phyloP scores from a whole-genome alignment of 1,140 invertebrate species.

The Drosophila elegans region DNA sequence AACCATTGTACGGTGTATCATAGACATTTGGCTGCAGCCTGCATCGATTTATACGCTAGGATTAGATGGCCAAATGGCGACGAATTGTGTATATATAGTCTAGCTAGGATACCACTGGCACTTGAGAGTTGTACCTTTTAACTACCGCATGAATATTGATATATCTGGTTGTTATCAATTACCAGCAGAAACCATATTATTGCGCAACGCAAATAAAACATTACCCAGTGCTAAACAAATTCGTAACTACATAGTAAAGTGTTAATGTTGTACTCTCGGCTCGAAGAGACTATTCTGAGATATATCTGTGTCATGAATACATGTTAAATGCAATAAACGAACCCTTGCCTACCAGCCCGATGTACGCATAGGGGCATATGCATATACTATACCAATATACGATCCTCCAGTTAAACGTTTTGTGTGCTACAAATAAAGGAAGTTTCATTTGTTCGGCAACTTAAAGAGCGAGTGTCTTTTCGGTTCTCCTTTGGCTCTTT shows the following conservation, averaged over 20 bases:
- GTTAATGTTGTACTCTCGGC: slow-evolving; percentile 58
- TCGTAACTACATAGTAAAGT: slow-evolving; percentile 32
- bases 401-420: slow-evolving; percentile 64
- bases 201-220: slow-evolving; percentile 58
- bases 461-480: slow-evolving; percentile 15
- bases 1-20: slow-evolving; percentile 18
- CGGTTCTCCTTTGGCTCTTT: background rate
- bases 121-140: slow-evolving; percentile 77
- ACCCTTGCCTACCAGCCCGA: slow-evolving; percentile 14
- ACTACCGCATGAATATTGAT: slow-evolving; percentile 32
- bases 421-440: slow-evolving; percentile 70
- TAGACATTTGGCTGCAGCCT: slow-evolving; percentile 16
- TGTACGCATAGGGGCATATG: slow-evolving; percentile 28
- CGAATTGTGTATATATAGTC: slow-evolving; percentile 31
- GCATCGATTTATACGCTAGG: slow-evolving; percentile 5
- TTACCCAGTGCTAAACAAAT: slow-evolving; percentile 49
- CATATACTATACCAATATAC: slow-evolving; percentile 36
- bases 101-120: slow-evolving; percentile 42
- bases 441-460: slow-evolving; percentile 60
- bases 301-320: slow-evolving; percentile 56
- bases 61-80: slow-evolving; percentile 46
- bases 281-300: slow-evolving; percentile 44
- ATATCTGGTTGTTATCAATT: slow-evolving; percentile 34
- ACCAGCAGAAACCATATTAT: slow-evolving; percentile 62
- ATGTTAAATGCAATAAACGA: slow-evolving; percentile 57